These are phyloP conservation scores for Synanthedon vespiformis DNA, from an alignment of 2,888 invertebrate genomes.

Conservation along the genomic window DNA sequence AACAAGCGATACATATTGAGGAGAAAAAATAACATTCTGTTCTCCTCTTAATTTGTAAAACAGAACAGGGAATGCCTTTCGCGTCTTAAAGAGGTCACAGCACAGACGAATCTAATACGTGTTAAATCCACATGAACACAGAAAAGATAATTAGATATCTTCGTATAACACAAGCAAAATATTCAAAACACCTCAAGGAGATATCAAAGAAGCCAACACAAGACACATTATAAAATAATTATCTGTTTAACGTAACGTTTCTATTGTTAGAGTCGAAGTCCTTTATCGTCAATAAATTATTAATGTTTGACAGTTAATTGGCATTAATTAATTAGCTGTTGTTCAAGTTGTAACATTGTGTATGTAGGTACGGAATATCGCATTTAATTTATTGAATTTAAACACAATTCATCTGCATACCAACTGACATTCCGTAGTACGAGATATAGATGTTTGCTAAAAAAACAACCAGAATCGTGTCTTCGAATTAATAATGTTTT, in stretches of 20 bases:
- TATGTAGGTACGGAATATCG: no score
- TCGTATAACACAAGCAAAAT: conserved; percentile 23
- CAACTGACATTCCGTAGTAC: no score
- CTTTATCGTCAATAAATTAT: background rate
- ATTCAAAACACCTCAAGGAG: background rate
- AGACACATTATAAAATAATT: background rate
- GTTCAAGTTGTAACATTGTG: background rate
- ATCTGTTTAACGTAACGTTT: background rate
- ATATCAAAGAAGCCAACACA: background rate
- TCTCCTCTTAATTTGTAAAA: conserved; percentile 25
- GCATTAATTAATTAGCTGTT: background rate
- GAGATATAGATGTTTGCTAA: no score
- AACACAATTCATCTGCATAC: no score
- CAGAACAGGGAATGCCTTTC: conserved; percentile 44
- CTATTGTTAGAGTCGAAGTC: background rate
- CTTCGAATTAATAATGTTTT: no score
- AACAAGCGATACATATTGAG: no score
- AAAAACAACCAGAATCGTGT: no score
- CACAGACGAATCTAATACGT: conserved; percentile 17
- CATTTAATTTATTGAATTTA: no score
- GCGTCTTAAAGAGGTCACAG: conserved; percentile 49
- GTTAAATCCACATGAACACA: conserved; percentile 20
- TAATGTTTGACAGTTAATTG: background rate
- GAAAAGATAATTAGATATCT: conserved; percentile 5
- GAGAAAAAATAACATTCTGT: no score